These are phyloP conservation scores for Girardinus metallicus DNA, from an alignment of 2,797 vertebrate genomes.

Conservation along the genomic window DNA sequence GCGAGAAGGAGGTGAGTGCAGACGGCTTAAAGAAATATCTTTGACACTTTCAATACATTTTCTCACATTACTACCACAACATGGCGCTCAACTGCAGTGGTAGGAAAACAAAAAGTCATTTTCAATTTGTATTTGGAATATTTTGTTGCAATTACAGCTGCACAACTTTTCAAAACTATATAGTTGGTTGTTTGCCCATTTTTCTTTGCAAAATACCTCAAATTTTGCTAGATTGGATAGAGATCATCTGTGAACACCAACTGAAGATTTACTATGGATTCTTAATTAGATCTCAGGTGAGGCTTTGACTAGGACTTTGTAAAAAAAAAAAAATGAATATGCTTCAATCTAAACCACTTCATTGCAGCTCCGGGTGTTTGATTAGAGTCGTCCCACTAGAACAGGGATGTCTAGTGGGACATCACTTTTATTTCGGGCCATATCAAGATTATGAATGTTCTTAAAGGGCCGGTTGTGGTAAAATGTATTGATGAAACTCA, in stretches of 20 bases:
- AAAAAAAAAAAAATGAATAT: neutral
- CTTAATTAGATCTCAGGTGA: neutral
- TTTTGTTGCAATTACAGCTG: neutral
- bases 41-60: neutral
- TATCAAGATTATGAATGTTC: no score
- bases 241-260: neutral
- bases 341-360: neutral
- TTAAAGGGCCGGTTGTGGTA: no score
- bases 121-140: neutral
- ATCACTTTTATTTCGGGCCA: no score
- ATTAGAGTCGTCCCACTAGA: neutral
- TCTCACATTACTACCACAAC: neutral
- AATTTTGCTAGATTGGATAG: neutral
- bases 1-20: conserved; percentile 88
- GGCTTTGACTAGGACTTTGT: neutral
- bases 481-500: no score
- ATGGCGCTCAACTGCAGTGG: neutral
- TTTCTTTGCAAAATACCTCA: neutral
- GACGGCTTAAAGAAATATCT: neutral
- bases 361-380: neutral
- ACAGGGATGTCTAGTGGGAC: no score
- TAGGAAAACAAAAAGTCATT: neutral
- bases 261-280: neutral
- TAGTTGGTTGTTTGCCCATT: neutral
- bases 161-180: neutral